Conservation (phyloP, 2,797 vertebrate species). For the Cossypha dichroa region DNA sequence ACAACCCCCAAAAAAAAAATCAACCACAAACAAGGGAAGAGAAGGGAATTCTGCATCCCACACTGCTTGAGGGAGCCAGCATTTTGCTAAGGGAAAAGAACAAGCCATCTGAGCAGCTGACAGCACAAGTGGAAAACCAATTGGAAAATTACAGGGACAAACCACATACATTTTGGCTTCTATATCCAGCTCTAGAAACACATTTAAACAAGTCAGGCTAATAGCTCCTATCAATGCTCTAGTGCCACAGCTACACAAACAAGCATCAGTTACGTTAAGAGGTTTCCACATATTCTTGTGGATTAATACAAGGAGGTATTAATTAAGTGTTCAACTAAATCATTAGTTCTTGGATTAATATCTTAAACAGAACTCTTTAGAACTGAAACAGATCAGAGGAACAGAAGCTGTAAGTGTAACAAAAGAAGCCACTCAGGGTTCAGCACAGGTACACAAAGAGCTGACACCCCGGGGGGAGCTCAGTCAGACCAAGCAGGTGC, state of each 20-base stretch:
- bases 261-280: neutral
- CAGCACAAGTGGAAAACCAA: neutral
- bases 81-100: neutral
- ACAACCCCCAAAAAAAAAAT: neutral
- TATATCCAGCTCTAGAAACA: neutral
- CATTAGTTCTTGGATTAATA: neutral
- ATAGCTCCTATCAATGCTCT: neutral
- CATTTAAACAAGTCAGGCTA: neutral
- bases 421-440: neutral
- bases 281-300: neutral
- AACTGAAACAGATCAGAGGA: neutral
- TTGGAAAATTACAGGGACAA: slow-evolving; percentile 9
- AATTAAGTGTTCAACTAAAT: neutral
- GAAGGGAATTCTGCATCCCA: neutral
- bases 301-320: neutral
- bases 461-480: neutral
- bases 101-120: neutral
- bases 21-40: neutral
- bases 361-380: neutral
- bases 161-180: neutral
- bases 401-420: neutral
- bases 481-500: neutral
- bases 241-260: neutral
- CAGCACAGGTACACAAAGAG: neutral
- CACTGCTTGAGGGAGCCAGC: neutral